Evolutionary conservation across 2,113 vertebrate genomes (phyloP).

Genomic region (Turnix velox): DNA sequence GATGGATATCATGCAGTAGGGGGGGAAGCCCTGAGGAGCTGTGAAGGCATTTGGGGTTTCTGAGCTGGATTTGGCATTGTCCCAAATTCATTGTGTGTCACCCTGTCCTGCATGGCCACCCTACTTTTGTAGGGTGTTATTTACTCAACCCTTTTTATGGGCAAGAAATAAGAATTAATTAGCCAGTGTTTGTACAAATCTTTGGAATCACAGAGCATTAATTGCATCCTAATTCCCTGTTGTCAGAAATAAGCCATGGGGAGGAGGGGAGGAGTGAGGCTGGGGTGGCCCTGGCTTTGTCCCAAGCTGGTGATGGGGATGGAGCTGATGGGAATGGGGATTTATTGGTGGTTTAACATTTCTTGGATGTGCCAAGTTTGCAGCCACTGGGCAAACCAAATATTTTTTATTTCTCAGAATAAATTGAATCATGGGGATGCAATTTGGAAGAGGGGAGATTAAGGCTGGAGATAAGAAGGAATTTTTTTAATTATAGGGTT

Average conservation of each 20-base stretch:
- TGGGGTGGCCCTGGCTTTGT: not conserved
- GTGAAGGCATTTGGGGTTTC: not conserved
- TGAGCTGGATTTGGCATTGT: not conserved
- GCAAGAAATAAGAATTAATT: not conserved
- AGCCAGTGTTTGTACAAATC: not conserved
- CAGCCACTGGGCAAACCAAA: not conserved
- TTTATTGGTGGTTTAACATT: not conserved
- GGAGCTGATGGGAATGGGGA: not conserved
- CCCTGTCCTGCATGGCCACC: too few species aligned
- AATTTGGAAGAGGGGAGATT: too few species aligned
- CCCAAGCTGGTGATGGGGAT: not conserved
- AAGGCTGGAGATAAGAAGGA: too few species aligned
- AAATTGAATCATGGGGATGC: not conserved
- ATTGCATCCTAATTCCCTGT: not conserved
- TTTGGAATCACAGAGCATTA: not conserved
- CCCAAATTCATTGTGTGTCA: not conserved
- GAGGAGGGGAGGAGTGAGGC: not conserved
- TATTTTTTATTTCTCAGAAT: not conserved
- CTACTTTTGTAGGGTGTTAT: not conserved
- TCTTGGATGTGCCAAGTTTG: not conserved
- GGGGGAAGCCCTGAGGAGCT: not conserved
- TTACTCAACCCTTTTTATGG: not conserved
- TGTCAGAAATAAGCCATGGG: not conserved
- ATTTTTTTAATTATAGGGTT: too few species aligned
- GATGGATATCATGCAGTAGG: rapidly evolving